phyloP scores from a whole-genome alignment of 2,797 vertebrate species.

The Bradypodion pumilum region DNA sequence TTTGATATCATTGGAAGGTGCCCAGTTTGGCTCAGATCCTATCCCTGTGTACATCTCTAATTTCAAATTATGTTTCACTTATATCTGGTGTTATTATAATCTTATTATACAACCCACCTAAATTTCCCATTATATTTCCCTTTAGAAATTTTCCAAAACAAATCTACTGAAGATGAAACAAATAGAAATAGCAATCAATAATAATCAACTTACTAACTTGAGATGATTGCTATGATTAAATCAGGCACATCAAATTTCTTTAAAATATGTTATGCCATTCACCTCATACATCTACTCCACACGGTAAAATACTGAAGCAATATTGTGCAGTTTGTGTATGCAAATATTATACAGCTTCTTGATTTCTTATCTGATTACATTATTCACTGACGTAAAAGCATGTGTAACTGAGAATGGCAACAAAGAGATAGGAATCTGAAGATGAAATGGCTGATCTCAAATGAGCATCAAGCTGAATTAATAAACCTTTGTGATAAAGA shows the following conservation, averaged over 20 bases:
- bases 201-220: slow-evolving; percentile 24
- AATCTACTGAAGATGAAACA: slow-evolving; percentile 17
- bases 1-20: not conserved
- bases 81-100: slow-evolving; percentile 40
- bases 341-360: slow-evolving; percentile 35
- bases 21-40: not conserved
- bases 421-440: slow-evolving; percentile 27
- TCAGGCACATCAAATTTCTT: slow-evolving; percentile 29
- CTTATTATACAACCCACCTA: not conserved
- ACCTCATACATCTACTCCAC: not conserved
- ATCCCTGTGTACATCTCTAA: not conserved
- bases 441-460: slow-evolving; percentile 26
- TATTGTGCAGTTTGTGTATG: slow-evolving; percentile 18
- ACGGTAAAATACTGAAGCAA: not conserved
- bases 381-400: slow-evolving; percentile 33
- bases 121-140: slow-evolving; percentile 29
- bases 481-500: slow-evolving; percentile 12
- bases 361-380: slow-evolving; percentile 37
- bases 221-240: slow-evolving; percentile 29
- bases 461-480: slow-evolving; percentile 17
- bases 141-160: slow-evolving; percentile 37
- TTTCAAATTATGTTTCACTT: not conserved
- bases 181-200: slow-evolving; percentile 26
- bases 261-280: slow-evolving; percentile 9
- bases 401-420: slow-evolving; percentile 18